Base-by-base conservation (phyloP, 2,888 invertebrate genomes). In the Sinopyrophorus schimmeli region DNA sequence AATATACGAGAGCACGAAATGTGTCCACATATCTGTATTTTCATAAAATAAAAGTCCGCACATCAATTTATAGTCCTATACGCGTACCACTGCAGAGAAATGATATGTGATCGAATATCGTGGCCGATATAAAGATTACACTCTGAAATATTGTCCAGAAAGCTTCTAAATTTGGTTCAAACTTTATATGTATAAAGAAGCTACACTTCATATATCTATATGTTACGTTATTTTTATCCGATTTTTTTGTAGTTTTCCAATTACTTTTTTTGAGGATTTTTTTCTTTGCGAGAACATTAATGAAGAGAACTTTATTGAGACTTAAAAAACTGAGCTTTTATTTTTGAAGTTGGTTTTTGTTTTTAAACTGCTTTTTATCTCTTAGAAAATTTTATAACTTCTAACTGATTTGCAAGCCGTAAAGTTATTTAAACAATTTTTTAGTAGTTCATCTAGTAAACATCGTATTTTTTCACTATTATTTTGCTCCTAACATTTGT, bases 21-120 rank as follows among this genome's bases (percentile, higher is more conserved):
- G 60, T 61, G 63, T 63, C 65, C 64, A 62, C 64, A 63, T 62
- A 62, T 64, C 64, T 64, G 63, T 64, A 64, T 66, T 66, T 64
- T 66, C 62, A 64, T 66, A 62, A 64, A 64, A 66, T 66, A 66
- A 66, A 64, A 63, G 60, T 63, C 64, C 59, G 57, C 61, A 59
- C 58, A 58, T 61, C 62, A 63, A 64, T 63, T 64, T 62, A 63
- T 62, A 47, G 59, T 58, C 56, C 52, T 56, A 56, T 51, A 46
- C 34, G 46, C 34, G 41, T 38, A 46, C 40, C 40, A 46, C 51
- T 46, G 51, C 51, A 46, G 50, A 37, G 50, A 46, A 37, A 53
- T 53, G 53, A 53, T 53, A 47, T 53, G 53, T 53, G 48, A 48
- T 53, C 48, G 47, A 53, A 53, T 53, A 53, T 48, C 53, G 41